These are phyloP conservation scores for Cenopis cana DNA, from an alignment of 2,888 invertebrate genomes.

Conservation along the genomic window DNA sequence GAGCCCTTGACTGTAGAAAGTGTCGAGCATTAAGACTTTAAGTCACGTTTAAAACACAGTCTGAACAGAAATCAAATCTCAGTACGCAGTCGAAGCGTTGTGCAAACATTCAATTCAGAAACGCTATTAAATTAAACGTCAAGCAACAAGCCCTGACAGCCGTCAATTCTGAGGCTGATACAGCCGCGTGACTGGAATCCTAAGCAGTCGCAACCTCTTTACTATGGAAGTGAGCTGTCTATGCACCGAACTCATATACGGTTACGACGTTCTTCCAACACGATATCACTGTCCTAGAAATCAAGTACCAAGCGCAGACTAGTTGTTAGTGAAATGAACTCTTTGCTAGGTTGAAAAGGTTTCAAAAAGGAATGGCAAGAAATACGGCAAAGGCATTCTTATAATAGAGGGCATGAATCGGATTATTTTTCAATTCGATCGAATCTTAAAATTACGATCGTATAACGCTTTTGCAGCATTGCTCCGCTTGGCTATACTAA, in stretches of 20 bases:
- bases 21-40: neutral
- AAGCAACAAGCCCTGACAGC: slow-evolving; percentile 22
- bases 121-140: slow-evolving; percentile 19
- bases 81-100: slow-evolving; percentile 2
- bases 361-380: neutral
- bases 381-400: neutral
- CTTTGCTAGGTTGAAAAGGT: neutral
- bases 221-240: neutral
- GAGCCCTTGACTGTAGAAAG: too few relatives aligned
- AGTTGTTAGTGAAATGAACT: neutral
- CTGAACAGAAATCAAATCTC: slow-evolving; percentile 1
- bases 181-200: slow-evolving; percentile 19
- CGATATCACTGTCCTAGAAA: neutral
- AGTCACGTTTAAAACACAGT: neutral
- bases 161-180: slow-evolving; percentile 24
- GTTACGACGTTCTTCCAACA: neutral
- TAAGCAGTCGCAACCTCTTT: slow-evolving; percentile 5
- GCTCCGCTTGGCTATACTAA: too few relatives aligned
- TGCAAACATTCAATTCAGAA: slow-evolving; percentile 17
- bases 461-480: neutral
- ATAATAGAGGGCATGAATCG: neutral
- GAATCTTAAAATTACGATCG: neutral
- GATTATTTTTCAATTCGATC: neutral
- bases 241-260: neutral
- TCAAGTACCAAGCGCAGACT: neutral